Percentiles rank a stretch among this genome's conserved stretches.
Evolutionary conservation across 2,888 invertebrate genomes (phyloP).

Genomic region (Tholera decimalis): DNA sequence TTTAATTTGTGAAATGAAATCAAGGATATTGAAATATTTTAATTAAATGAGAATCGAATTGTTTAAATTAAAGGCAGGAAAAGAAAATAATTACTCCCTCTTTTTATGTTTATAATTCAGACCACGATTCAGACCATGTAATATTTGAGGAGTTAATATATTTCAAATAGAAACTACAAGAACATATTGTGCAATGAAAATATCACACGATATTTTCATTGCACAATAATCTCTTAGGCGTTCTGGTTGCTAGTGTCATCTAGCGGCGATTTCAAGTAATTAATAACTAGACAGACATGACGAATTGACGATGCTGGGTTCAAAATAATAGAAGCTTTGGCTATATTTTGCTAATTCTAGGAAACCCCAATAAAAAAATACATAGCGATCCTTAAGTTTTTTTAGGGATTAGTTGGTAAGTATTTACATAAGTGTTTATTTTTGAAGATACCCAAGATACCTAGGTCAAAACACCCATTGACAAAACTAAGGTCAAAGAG

Average conservation of each 20-base stretch:
- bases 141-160: not conserved
- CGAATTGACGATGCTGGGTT: not conserved
- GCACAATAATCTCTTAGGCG: not conserved
- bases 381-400: not conserved
- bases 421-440: too few relatives aligned
- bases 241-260: slow-evolving; percentile 19
- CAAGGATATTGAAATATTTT: not conserved
- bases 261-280: not conserved
- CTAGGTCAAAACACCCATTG: too few relatives aligned
- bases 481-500: too few relatives aligned
- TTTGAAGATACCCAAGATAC: too few relatives aligned
- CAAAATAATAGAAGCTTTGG: not conserved
- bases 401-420: not conserved
- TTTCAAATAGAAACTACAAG: not conserved
- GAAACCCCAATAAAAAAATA: not conserved
- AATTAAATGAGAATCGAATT: not conserved
- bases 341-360: not conserved
- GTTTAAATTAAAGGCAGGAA: not conserved
- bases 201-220: too few relatives aligned
- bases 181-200: not conserved
- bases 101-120: not conserved
- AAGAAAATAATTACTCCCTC: not conserved
- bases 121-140: too few relatives aligned
- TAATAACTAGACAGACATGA: not conserved
- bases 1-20: not conserved